Base-by-base conservation (phyloP, 92 coral and sea anemone species). In the Epizoanthus rinbou region DNA sequence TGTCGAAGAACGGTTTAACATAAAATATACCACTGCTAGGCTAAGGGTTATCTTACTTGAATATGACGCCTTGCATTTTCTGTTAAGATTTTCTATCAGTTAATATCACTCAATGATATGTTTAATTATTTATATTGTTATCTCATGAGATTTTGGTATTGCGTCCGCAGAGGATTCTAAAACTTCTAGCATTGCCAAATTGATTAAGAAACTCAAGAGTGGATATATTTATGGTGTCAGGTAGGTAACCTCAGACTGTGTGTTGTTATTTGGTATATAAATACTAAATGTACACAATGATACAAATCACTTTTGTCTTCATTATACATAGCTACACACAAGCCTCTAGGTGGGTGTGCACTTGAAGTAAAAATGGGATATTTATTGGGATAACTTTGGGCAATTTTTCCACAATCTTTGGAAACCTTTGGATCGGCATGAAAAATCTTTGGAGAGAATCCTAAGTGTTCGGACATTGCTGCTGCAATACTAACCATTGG, bases 221-320 rank as follows among this genome's bases (percentile, higher is more conserved):
- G 99, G 99, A 10, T 96, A 94, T 82, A 89, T 94, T 35, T 87
- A 92, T 57, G 99, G 99, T 21, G 99, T 96, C 22, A 91, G 98
- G 98, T 95, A 68, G 69, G 87, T n/a, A 57, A 6, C 16, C 7
- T 28, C 8, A 16, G 17, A 2, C 28, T 64, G 18, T 14, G 7
- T n/a, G 37, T 74, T n/a, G 8, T 47, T 31, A 25, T 2, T 74
- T n/a, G 10, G 5, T 8, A 7, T 22, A 21, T 18, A 43, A 70
- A 70, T 22, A 25, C 43, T 35, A 1, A 21, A 45, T 4, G 6
- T 21, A 8, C 1, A 1, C 75, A 4, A n/a, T 19, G 10, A 21
- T 35, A 35, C 4, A 35, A 35, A 52, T 6, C 35, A 23, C 10
- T 11, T 21, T 23, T 17, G 0, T 31, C 13, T 15, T 11, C 39